phyloP scores from a whole-genome alignment of 2,113 vertebrate species.

The Sinocyclocheilus grahami region DNA sequence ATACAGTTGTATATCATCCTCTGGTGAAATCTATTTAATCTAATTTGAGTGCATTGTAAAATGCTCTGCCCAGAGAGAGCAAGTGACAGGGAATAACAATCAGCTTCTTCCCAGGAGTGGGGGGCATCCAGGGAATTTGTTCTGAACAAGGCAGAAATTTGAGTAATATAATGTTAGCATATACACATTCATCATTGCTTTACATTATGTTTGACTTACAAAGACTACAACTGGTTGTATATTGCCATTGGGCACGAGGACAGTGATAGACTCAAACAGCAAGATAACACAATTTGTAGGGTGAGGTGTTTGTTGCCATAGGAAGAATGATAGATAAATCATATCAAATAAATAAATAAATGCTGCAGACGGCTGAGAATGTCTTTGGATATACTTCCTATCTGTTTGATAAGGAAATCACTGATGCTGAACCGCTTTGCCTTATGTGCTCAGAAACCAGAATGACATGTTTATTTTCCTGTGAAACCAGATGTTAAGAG shows the following conservation, averaged over 20 bases:
- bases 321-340: conserved; percentile 44
- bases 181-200: conserved; percentile 37
- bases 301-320: conserved; percentile 41
- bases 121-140: conserved; percentile 27
- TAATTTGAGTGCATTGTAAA: conserved; percentile 70
- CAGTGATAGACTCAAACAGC: conserved; percentile 45
- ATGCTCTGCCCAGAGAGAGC: conserved; percentile 53
- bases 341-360: conserved; percentile 43
- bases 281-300: conserved; percentile 44
- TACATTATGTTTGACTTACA: conserved; percentile 20
- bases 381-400: conserved; percentile 27
- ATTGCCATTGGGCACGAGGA: conserved; percentile 37
- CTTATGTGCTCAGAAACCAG: conserved; percentile 5
- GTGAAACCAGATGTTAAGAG: background rate
- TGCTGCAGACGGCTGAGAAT: conserved; percentile 26
- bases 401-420: conserved; percentile 27
- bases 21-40: conserved; percentile 67
- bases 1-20: conserved; percentile 72
- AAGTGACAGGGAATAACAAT: conserved; percentile 39
- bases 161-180: conserved; percentile 21
- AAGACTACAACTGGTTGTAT: conserved; percentile 23
- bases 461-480: conserved; percentile 3
- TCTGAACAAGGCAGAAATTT: conserved; percentile 46
- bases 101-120: conserved; percentile 34
- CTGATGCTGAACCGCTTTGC: background rate